Conservation (phyloP, 1,140 invertebrate genomes). For the Drosophila sproati region DNA sequence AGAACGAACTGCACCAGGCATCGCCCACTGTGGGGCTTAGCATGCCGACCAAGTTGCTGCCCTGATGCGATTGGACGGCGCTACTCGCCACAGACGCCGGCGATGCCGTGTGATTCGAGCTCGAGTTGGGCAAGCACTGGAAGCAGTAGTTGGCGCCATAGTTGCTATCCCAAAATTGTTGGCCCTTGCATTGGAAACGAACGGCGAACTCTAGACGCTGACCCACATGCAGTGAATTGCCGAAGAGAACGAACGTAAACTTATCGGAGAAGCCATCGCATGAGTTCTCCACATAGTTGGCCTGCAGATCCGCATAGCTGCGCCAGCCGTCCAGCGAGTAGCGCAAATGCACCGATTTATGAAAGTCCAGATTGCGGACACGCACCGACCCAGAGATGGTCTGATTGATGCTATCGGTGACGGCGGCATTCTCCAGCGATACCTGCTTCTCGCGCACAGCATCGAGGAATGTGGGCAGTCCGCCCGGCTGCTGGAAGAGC, state of each 20-base stretch:
- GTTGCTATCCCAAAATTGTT: conserved; percentile 97
- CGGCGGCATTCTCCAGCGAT: conserved; percentile 93
- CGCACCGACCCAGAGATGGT: conserved; percentile 94
- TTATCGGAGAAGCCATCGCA: conserved; percentile 97
- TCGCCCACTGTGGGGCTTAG: conserved; percentile 80
- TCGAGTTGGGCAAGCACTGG: conserved; percentile 88
- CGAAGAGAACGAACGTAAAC: conserved; percentile 92
- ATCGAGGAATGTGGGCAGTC: conserved; percentile 91
- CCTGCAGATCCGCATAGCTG: conserved; percentile 92
- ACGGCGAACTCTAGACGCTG: conserved; percentile 92
- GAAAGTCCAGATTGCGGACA: conserved; percentile 95
- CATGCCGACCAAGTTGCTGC: conserved; percentile 61
- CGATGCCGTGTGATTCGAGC: conserved; percentile 68
- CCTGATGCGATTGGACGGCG: conserved; percentile 56
- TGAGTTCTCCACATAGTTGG: conserved; percentile 93
- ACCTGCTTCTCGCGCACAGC: conserved; percentile 90
- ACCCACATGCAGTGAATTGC: conserved; percentile 89
- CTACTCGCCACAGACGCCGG: conserved; percentile 68
- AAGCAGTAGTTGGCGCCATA: conserved; percentile 93
- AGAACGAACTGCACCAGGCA: conserved; percentile 83
- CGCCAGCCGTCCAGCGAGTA: conserved; percentile 95
- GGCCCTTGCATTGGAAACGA: conserved; percentile 92
- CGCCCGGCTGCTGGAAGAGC: conserved; percentile 93
- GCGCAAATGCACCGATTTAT: conserved; percentile 95
- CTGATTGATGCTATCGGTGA: conserved; percentile 89